Percentiles rank a stretch among this genome's conserved stretches.
Evolutionary conservation across 1,140 invertebrate species (phyloP).

Genomic region (Pinna nobilis): DNA sequence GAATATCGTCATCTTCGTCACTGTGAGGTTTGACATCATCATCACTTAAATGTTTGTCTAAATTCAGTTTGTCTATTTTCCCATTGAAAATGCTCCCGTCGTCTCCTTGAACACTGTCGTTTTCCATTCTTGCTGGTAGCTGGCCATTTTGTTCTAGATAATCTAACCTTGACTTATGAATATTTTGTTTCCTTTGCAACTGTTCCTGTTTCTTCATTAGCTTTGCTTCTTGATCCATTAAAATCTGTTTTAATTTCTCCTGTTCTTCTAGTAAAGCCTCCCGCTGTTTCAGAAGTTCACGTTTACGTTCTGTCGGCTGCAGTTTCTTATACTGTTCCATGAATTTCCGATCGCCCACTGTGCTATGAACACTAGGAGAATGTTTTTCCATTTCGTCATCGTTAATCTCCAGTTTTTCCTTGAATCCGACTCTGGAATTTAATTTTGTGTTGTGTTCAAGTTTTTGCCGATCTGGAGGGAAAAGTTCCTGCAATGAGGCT

Average conservation of each 20-base stretch:
- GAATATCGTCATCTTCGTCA: conserved; percentile 18
- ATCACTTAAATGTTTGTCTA: conserved; percentile 38
- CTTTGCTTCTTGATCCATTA: conserved; percentile 45
- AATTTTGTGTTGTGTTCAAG: conserved; percentile 1
- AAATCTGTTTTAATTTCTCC: conserved; percentile 40
- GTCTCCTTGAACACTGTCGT: conserved; percentile 10
- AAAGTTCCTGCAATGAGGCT: no score
- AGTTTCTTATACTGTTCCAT: conserved; percentile 47
- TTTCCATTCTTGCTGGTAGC: not conserved
- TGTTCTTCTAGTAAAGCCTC: conserved; percentile 51
- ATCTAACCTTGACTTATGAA: conserved; percentile 42
- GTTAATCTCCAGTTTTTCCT: conserved; percentile 16
- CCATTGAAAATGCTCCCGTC: conserved; percentile 37
- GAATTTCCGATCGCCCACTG: conserved; percentile 31
- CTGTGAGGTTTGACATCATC: conserved; percentile 14
- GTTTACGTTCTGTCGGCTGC: conserved; percentile 39
- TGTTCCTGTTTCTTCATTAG: conserved; percentile 34
- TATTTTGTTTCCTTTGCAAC: conserved; percentile 28
- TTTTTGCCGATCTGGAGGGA: not conserved
- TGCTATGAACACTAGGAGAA: conserved; percentile 16
- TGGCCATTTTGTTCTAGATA: conserved; percentile 37
- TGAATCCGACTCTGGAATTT: conserved; percentile 27
- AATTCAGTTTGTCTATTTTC: conserved; percentile 37
- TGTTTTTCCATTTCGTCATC: conserved; percentile 29
- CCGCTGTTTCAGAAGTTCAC: conserved; percentile 49